A percentile compares a stretch with the other conserved stretches of the same genome.
phyloP scores from a whole-genome alignment of 2,113 vertebrate genomes.

The Ellobius talpinus region DNA sequence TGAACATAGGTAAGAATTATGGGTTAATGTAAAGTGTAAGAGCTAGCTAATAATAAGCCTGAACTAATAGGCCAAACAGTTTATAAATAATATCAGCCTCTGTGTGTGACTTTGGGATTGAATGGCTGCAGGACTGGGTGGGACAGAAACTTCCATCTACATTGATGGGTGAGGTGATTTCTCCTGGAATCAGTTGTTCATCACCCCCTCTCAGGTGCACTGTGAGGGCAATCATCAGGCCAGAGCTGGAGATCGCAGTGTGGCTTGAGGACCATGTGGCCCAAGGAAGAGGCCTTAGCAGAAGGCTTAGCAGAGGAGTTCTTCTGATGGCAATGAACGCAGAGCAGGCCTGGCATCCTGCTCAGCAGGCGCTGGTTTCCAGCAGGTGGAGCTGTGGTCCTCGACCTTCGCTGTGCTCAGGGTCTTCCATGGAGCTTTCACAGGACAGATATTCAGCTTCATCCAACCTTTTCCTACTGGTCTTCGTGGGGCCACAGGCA shows the following conservation, averaged over 20 bases:
- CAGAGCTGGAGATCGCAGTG: background rate
- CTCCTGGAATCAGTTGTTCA: background rate
- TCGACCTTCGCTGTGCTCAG: background rate
- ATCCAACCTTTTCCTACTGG: no score
- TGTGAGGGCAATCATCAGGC: accelerated
- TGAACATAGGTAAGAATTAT: no score
- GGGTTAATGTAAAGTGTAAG: no score
- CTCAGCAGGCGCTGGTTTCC: background rate
- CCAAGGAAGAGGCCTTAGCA: background rate
- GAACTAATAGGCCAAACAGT: no score
- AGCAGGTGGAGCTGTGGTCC: background rate
- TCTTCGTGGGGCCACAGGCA: background rate
- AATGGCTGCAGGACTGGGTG: no score
- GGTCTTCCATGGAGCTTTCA: background rate
- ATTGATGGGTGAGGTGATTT: no score
- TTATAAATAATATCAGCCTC: no score
- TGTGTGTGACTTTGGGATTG: no score
- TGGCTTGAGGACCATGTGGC: background rate
- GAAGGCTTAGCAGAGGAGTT: no score
- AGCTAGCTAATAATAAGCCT: no score
- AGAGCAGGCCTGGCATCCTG: background rate
- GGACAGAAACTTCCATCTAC: no score
- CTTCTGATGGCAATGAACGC: background rate
- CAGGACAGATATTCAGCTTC: background rate
- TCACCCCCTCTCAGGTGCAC: no score